Conservation (phyloP, 2,797 vertebrate genomes). For the Sebastes dallii region DNA sequence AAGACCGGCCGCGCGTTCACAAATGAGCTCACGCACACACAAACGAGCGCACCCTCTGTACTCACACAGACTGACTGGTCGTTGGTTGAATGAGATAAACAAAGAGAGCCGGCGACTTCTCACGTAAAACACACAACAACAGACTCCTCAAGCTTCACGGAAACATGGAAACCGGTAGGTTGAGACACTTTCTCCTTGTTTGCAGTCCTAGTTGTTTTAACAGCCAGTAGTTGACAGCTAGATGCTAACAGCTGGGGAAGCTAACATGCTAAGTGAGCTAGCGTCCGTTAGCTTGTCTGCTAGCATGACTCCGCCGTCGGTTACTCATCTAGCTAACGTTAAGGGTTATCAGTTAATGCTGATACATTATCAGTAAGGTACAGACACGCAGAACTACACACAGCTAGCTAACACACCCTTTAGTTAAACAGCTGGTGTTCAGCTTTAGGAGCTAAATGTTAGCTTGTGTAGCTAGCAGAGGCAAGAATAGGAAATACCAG, state of each 20-base stretch:
- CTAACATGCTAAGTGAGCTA: constrained; percentile 74
- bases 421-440: neutral
- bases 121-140: constrained; percentile 36
- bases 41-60: constrained; percentile 55
- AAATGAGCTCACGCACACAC: constrained; percentile 48
- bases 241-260: constrained; percentile 59
- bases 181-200: neutral
- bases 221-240: constrained; percentile 13
- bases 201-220: neutral
- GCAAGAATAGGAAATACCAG: neutral
- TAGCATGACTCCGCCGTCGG: constrained; percentile 19
- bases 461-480: constrained; percentile 34
- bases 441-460: neutral
- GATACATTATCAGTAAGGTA: no score
- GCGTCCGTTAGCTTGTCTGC: constrained; percentile 53
- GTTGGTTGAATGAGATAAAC: constrained; percentile 78
- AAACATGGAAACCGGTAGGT: constrained; percentile 82
- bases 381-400: no score
- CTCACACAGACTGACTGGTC: constrained; percentile 54
- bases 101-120: constrained; percentile 77
- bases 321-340: neutral
- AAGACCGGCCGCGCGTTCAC: neutral
- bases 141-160: constrained; percentile 15
- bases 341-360: neutral
- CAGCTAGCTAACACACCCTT: no score